Conservation (phyloP, 2,888 invertebrate species). For the Drosophila histrio region DNA sequence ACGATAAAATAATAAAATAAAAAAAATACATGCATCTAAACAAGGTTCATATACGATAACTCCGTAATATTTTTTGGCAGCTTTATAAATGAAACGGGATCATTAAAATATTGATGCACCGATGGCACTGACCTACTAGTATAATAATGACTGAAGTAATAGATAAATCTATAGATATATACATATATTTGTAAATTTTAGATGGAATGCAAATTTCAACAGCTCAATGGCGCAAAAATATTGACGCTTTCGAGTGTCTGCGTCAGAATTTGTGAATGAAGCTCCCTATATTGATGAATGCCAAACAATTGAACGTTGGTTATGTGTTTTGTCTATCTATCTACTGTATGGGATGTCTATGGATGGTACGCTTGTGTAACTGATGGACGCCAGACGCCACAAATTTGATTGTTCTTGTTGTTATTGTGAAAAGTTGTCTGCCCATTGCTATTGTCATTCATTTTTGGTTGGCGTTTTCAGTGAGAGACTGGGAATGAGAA, state of each 20-base stretch:
- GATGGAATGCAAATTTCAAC: slow-evolving; percentile 57
- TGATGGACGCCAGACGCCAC: slow-evolving; percentile 69
- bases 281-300: slow-evolving; percentile 69
- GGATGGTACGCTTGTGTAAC: slow-evolving; percentile 49
- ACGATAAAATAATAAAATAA: slow-evolving; percentile 26
- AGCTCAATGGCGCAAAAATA: slow-evolving; percentile 27
- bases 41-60: slow-evolving; percentile 7
- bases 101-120: slow-evolving; percentile 50
- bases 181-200: slow-evolving; percentile 25
- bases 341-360: slow-evolving; percentile 7
- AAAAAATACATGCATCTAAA: slow-evolving; percentile 1
- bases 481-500: slow-evolving; percentile 6
- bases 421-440: slow-evolving; percentile 36
- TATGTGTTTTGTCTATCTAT: slow-evolving; percentile 19
- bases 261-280: slow-evolving; percentile 61
- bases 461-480: slow-evolving; percentile 43
- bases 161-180: slow-evolving; percentile 9
- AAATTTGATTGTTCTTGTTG: slow-evolving; percentile 27
- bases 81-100: slow-evolving; percentile 32
- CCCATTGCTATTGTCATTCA: slow-evolving; percentile 61
- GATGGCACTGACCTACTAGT: slow-evolving; percentile 52
- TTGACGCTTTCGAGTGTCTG: slow-evolving; percentile 65
- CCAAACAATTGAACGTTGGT: slow-evolving; percentile 62
- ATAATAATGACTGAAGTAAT: slow-evolving; percentile 22
- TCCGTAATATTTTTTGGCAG: slow-evolving; percentile 44